A percentile compares a stretch with the other conserved stretches of the same genome.
phyloP scores from a whole-genome alignment of 2,797 vertebrate species.

The Liasis olivaceus region DNA sequence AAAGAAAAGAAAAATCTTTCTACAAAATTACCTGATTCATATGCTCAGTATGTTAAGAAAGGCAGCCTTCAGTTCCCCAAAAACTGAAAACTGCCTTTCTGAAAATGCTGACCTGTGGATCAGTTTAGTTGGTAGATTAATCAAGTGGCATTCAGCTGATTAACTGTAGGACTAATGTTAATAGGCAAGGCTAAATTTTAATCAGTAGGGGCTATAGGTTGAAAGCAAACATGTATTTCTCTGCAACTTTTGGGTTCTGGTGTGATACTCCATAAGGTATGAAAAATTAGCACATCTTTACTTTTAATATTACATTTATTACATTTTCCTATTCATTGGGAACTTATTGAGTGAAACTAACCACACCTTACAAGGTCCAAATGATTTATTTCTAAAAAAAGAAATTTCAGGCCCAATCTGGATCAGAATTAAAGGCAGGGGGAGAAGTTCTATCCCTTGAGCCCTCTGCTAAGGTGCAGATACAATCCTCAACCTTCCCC shows the following conservation, averaged over 20 bases:
- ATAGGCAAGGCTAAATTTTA: background rate
- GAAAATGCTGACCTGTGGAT: background rate
- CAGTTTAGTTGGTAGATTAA: background rate
- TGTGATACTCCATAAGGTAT: background rate
- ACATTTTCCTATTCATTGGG: background rate
- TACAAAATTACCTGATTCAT: background rate
- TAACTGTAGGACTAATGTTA: background rate
- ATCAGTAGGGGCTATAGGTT: background rate
- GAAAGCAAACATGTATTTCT: background rate
- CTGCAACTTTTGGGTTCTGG: background rate
- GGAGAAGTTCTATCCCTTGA: background rate
- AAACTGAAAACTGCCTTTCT: background rate
- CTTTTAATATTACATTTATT: background rate
- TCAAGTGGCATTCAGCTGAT: background rate
- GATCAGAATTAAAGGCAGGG: background rate
- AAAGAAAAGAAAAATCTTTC: background rate
- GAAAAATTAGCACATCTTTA: background rate
- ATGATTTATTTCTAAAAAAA: background rate
- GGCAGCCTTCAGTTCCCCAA: background rate
- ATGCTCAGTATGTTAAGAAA: background rate
- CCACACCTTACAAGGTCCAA: background rate
- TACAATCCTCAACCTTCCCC: background rate
- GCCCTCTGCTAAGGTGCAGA: background rate
- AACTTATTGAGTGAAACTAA: background rate
- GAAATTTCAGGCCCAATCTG: background rate